Evolutionary conservation across 2,888 invertebrate genomes (phyloP).

Genomic region (Drosophila ezoana): DNA sequence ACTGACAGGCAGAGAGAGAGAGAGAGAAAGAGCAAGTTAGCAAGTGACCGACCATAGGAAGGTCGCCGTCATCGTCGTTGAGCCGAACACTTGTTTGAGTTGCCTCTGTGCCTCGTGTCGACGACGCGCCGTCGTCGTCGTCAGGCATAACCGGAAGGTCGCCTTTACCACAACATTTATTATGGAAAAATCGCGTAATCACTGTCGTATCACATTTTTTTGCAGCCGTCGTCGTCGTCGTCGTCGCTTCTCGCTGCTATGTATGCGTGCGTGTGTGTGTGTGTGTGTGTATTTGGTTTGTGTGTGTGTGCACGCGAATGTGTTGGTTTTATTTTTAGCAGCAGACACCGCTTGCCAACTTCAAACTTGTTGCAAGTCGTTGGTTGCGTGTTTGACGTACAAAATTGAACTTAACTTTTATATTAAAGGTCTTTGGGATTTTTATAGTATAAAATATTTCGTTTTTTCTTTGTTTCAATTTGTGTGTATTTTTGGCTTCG

Average conservation of each 20-base stretch:
- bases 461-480: slow-evolving; percentile 1
- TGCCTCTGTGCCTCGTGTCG: slow-evolving; percentile 39
- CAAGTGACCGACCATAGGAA: slow-evolving; percentile 58
- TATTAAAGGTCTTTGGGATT: slow-evolving; percentile 56
- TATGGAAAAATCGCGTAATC: slow-evolving; percentile 82
- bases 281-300: neutral
- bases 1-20: slow-evolving; percentile 16
- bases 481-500: slow-evolving; percentile 3
- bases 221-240: slow-evolving; percentile 20
- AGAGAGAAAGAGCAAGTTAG: slow-evolving; percentile 21
- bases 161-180: slow-evolving; percentile 82
- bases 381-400: slow-evolving; percentile 63
- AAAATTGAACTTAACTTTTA: slow-evolving; percentile 55
- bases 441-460: slow-evolving; percentile 2
- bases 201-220: slow-evolving; percentile 75
- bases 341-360: slow-evolving; percentile 63
- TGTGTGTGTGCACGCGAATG: slow-evolving; percentile 12
- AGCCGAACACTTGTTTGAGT: slow-evolving; percentile 68
- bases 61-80: slow-evolving; percentile 72
- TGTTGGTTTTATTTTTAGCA: slow-evolving; percentile 71
- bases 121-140: slow-evolving; percentile 25
- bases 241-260: slow-evolving; percentile 17
- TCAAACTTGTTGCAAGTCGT: slow-evolving; percentile 78
- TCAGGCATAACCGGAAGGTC: slow-evolving; percentile 81
- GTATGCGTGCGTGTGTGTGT: slow-evolving; percentile 7